Percentiles rank a stretch among this genome's conserved stretches.
Evolutionary conservation across 2,888 invertebrate species (phyloP).

Genomic region (Campoletis raptor): DNA sequence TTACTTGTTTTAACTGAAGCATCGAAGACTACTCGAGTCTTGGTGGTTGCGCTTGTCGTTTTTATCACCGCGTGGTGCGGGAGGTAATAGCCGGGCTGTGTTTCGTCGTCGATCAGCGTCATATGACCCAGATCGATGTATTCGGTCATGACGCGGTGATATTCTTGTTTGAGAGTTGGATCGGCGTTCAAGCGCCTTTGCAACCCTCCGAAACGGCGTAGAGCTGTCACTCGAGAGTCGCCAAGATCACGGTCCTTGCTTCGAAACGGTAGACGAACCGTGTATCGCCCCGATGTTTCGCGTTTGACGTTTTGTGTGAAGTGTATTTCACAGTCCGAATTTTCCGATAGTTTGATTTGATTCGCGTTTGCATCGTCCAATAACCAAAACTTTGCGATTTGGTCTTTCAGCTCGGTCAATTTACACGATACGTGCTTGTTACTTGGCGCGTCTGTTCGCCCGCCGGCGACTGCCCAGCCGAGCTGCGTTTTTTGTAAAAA

Average conservation of each 20-base stretch:
- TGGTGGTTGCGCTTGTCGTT: slow-evolving; percentile 53
- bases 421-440: slow-evolving; percentile 33
- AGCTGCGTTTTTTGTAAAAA: slow-evolving; percentile 66
- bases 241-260: slow-evolving; percentile 38
- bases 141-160: slow-evolving; percentile 53
- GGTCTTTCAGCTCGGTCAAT: slow-evolving; percentile 37
- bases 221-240: slow-evolving; percentile 50
- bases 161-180: slow-evolving; percentile 46
- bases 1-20: slow-evolving; percentile 47
- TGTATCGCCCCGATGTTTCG: slow-evolving; percentile 45
- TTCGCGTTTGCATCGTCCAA: slow-evolving; percentile 50
- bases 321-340: slow-evolving; percentile 53
- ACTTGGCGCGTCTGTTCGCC: slow-evolving; percentile 30
- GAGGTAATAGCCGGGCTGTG: slow-evolving; percentile 52
- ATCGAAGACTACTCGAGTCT: slow-evolving; percentile 52
- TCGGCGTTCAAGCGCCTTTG: slow-evolving; percentile 40
- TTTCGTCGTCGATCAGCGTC: slow-evolving; percentile 48
- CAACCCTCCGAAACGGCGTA: slow-evolving; percentile 40
- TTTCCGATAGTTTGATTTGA: slow-evolving; percentile 30
- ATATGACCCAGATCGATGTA: slow-evolving; percentile 58
- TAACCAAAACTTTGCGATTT: slow-evolving; percentile 58
- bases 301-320: slow-evolving; percentile 46
- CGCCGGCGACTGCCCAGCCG: slow-evolving; percentile 68
- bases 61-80: slow-evolving; percentile 61
- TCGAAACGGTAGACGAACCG: slow-evolving; percentile 56